Conservation (phyloP, 2,888 invertebrate species). For the Oxystoma pomonae region DNA sequence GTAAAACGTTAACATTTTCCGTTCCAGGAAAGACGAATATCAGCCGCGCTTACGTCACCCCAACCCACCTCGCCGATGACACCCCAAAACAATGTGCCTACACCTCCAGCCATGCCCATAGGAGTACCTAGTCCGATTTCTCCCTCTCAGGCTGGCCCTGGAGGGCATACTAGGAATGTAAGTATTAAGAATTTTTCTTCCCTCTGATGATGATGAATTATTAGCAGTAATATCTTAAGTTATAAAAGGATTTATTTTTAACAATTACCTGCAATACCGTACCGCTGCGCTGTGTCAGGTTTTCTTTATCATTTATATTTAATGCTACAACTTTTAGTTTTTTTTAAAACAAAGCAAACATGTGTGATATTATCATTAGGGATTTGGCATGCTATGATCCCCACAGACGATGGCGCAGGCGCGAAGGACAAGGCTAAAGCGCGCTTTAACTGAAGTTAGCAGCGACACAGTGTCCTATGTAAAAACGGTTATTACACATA, state of each 20-base stretch:
- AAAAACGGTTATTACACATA: conserved; percentile 67
- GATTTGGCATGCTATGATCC: conserved; percentile 83
- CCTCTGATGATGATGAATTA: no score
- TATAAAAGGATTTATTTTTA: no score
- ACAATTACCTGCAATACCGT: no score
- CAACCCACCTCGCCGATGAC: conserved; percentile 50
- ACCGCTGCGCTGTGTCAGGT: no score
- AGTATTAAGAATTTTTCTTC: no score
- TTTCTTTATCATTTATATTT: no score
- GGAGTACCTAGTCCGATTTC: conserved; percentile 42
- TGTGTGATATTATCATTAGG: conserved; percentile 39
- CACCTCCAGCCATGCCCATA: conserved; percentile 36
- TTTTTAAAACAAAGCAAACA: no score
- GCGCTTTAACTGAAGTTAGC: conserved; percentile 87
- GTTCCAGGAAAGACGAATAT: conserved; percentile 45
- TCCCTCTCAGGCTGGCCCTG: conserved; percentile 36
- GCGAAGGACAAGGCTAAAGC: conserved; percentile 78
- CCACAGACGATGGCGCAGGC: conserved; percentile 88
- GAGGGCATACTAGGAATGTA: conserved; percentile 30
- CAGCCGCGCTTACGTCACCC: conserved; percentile 50
- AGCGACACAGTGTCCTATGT: conserved; percentile 84
- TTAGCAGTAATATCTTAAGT: no score
- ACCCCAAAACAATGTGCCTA: conserved; percentile 54
- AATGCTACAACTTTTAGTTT: no score
- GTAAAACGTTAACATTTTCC: no score